These are phyloP conservation scores for Heptranchias perlo DNA, from an alignment of 2,113 vertebrate genomes.

Conservation along the genomic window DNA sequence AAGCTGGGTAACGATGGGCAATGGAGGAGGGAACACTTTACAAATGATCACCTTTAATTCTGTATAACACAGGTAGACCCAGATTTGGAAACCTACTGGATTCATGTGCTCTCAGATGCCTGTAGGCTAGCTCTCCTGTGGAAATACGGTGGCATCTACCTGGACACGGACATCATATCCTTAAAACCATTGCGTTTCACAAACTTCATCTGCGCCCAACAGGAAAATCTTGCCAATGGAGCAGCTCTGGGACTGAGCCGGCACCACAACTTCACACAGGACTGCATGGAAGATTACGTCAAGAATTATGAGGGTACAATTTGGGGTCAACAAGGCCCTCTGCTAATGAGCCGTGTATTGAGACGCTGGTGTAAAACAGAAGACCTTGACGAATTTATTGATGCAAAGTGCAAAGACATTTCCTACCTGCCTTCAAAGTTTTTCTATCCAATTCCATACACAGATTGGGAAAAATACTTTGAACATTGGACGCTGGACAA, in stretches of 20 bases:
- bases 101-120: constrained; percentile 2
- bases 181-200: background rate
- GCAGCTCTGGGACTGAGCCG: background rate
- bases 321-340: background rate
- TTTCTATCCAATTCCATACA: background rate
- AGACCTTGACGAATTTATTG: background rate
- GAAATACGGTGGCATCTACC: background rate
- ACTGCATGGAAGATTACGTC: background rate
- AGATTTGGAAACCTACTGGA: background rate
- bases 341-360: background rate
- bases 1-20: background rate
- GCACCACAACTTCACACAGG: background rate
- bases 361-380: background rate
- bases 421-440: background rate
- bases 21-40: background rate
- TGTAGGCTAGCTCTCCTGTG: background rate
- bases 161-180: background rate
- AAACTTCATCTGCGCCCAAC: background rate
- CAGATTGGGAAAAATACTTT: background rate
- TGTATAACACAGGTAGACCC: background rate
- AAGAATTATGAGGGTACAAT: background rate
- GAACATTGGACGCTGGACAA: background rate
- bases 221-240: background rate
- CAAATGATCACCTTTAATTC: background rate
- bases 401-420: background rate